Evolutionary conservation across 1,140 invertebrate species (phyloP).

Genomic region (Bombus superbus): DNA sequence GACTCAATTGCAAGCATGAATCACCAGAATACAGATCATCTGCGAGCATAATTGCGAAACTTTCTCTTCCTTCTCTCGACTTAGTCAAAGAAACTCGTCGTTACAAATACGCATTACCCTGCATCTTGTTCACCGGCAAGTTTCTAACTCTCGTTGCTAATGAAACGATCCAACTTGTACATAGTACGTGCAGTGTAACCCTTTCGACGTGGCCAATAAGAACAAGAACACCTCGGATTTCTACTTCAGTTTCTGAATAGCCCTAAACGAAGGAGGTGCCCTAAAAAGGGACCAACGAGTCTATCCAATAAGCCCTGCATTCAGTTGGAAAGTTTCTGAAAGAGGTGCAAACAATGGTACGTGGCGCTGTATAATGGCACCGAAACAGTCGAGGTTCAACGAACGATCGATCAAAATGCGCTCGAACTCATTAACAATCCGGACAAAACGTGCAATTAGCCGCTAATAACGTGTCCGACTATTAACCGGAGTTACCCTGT

Average conservation of each 20-base stretch:
- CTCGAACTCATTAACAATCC: conserved; percentile 53
- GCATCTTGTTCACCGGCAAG: not conserved
- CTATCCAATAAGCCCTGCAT: not conserved
- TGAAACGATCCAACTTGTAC: not conserved
- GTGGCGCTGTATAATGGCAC: not conserved
- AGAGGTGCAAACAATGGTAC: not conserved
- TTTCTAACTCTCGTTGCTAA: conserved; percentile 14
- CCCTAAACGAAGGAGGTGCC: not conserved
- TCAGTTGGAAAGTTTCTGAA: not conserved
- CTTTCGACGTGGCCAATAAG: conserved; percentile 11
- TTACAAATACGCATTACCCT: not conserved
- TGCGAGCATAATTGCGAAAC: conserved; percentile 1
- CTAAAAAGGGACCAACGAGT: not conserved
- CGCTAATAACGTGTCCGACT: conserved; percentile 64
- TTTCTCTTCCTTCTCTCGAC: conserved; percentile 12
- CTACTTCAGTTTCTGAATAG: not conserved
- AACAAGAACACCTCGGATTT: not conserved
- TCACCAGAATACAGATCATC: not conserved
- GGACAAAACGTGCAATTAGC: conserved; percentile 68
- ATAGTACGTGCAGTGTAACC: not conserved
- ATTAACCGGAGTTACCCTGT: conserved; percentile 60
- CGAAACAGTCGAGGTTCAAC: conserved; percentile 36
- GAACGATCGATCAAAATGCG: conserved; percentile 52
- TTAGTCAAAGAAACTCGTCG: not conserved
- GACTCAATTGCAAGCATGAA: not conserved